Evolutionary conservation across 1,140 invertebrate species (phyloP).

Genomic region (Solenopsis fugax): DNA sequence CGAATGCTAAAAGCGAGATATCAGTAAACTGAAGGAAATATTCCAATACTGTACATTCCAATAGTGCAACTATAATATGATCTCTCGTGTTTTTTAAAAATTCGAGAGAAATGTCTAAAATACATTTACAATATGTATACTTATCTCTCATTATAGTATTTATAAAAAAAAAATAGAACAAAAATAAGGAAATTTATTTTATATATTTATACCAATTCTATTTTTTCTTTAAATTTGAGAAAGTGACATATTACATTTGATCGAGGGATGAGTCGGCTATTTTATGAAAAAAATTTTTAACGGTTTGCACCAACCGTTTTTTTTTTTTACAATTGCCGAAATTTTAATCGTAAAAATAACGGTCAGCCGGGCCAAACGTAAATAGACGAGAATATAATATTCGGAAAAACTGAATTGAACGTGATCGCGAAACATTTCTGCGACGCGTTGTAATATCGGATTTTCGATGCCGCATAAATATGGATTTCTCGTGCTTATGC

Average conservation of each 20-base stretch:
- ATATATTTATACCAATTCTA: neutral
- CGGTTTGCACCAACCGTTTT: neutral
- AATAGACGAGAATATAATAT: constrained; percentile 37
- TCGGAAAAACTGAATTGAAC: constrained; percentile 9
- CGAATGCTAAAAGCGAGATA: neutral
- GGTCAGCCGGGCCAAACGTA: neutral
- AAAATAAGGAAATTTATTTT: neutral
- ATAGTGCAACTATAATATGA: neutral
- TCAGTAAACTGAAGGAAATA: neutral
- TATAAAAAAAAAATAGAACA: neutral
- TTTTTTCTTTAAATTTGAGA: neutral
- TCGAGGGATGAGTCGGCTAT: neutral
- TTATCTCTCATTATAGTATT: neutral
- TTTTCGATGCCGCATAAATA: constrained; percentile 52
- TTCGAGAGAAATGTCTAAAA: neutral
- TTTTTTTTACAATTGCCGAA: constrained; percentile 1
- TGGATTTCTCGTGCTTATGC: constrained; percentile 27
- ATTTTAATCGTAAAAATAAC: neutral
- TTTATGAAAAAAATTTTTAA: constrained; percentile 21
- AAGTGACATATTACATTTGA: neutral
- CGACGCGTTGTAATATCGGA: constrained; percentile 36
- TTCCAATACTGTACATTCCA: neutral
- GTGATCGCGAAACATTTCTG: constrained; percentile 28
- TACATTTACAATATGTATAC: constrained; percentile 3
- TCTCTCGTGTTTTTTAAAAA: neutral